phyloP scores from a whole-genome alignment of 2,113 vertebrate genomes.

The Budorcas taxicolor region DNA sequence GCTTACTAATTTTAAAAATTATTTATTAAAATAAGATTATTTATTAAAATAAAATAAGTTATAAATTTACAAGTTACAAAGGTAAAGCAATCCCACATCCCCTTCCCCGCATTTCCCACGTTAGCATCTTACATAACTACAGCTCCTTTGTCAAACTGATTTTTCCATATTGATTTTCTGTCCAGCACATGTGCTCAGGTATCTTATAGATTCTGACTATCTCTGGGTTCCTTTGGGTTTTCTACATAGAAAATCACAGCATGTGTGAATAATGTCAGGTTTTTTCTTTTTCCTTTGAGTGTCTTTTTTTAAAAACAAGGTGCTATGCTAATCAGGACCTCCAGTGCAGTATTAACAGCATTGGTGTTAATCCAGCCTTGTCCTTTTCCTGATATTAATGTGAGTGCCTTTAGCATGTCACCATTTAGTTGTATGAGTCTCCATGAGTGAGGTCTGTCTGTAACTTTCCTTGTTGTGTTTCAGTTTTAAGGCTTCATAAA shows the following conservation, averaged over 20 bases:
- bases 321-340: neutral
- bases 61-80: neutral
- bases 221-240: neutral
- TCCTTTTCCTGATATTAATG: neutral
- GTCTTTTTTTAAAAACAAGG: neutral
- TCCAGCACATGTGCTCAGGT: neutral
- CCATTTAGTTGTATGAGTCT: neutral
- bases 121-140: neutral
- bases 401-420: neutral
- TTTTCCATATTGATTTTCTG: neutral
- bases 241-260: neutral
- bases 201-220: neutral
- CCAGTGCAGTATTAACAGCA: neutral
- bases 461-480: neutral
- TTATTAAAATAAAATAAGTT: neutral
- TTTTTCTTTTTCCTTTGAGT: neutral
- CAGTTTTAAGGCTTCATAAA: neutral
- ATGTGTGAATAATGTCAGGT: neutral
- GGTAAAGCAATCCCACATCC: neutral
- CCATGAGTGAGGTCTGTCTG: neutral
- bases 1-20: neutral
- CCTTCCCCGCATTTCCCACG: neutral
- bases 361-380: neutral
- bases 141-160: neutral
- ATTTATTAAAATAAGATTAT: neutral